phyloP scores from a whole-genome alignment of 2,888 invertebrate species.

The Pristionchus arcanus region DNA sequence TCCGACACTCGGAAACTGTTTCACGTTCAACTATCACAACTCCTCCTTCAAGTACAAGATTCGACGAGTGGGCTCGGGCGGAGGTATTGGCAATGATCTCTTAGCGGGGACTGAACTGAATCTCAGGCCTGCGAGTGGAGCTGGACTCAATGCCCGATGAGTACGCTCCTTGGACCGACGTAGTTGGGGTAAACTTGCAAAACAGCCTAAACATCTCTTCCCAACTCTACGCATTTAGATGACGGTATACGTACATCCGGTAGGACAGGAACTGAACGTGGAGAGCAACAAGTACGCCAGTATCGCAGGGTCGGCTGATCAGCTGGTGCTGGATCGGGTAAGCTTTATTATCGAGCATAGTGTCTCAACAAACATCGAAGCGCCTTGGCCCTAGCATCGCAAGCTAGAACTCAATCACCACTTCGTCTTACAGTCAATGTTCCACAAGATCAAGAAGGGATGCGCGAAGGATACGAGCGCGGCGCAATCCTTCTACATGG shows the following conservation, averaged over 20 bases:
- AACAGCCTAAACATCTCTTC: not conserved
- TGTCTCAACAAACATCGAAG: too few species aligned
- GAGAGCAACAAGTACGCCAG: slow-evolving; percentile 49
- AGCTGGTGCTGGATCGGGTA: slow-evolving; percentile 7
- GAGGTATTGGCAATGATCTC: not conserved
- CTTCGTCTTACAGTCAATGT: not conserved
- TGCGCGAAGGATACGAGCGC: not conserved
- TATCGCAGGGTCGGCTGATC: not conserved
- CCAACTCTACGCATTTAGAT: not conserved
- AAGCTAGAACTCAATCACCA: too few species aligned
- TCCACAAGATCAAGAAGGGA: slow-evolving; percentile 3
- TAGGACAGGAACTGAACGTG: slow-evolving; percentile 21
- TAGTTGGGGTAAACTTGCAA: not conserved
- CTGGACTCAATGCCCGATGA: slow-evolving; percentile 16
- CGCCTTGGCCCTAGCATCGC: too few species aligned
- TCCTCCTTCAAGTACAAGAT: slow-evolving; percentile 25
- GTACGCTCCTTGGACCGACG: slow-evolving; percentile 43
- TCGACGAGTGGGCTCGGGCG: not conserved
- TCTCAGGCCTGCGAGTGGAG: not conserved
- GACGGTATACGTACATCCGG: slow-evolving; percentile 46
- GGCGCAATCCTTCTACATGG: slow-evolving; percentile 54
- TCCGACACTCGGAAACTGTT: slow-evolving; percentile 51
- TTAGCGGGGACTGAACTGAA: not conserved
- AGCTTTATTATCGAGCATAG: too few species aligned
- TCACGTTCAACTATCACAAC: slow-evolving; percentile 49